A percentile compares a stretch with the other conserved stretches of the same genome.
phyloP scores from a whole-genome alignment of 2,888 invertebrate species.

The Linnaemya tessellans region DNA sequence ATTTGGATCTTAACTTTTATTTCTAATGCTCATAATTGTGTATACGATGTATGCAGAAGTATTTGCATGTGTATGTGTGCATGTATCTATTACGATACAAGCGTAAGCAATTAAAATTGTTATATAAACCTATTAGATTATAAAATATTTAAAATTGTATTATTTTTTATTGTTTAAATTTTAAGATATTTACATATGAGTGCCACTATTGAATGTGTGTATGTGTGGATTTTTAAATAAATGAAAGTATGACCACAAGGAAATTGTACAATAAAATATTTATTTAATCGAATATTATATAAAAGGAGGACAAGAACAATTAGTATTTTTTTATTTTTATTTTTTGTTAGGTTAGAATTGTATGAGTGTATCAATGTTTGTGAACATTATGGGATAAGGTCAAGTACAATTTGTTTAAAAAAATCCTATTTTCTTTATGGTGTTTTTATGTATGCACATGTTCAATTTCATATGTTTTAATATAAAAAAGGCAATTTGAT shows the following conservation, averaged over 20 bases:
- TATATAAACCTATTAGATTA: slow-evolving; percentile 69
- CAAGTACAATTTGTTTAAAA: slow-evolving; percentile 29
- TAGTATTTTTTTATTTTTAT: slow-evolving; percentile 22
- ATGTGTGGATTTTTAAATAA: slow-evolving; percentile 20
- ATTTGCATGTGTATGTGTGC: neutral
- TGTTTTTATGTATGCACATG: neutral
- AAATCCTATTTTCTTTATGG: neutral
- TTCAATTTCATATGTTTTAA: slow-evolving; percentile 21
- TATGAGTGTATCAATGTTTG: neutral
- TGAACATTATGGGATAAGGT: slow-evolving; percentile 46
- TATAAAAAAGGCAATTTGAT: slow-evolving; percentile 22
- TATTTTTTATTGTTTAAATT: slow-evolving; percentile 43
- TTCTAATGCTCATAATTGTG: slow-evolving; percentile 23
- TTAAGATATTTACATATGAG: slow-evolving; percentile 35
- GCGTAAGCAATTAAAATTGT: slow-evolving; percentile 74
- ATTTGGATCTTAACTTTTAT: slow-evolving; percentile 51
- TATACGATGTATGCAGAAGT: neutral
- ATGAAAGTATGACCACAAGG: slow-evolving; percentile 52
- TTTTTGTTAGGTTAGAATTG: neutral
- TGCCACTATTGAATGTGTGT: neutral
- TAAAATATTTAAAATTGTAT: slow-evolving; percentile 65
- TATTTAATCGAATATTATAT: slow-evolving; percentile 41
- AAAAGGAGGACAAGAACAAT: slow-evolving; percentile 29
- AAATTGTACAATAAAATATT: slow-evolving; percentile 56
- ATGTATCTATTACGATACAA: slow-evolving; percentile 47